Base-by-base conservation (phyloP, 2,797 vertebrate genomes). In the Rachycentron canadum region DNA sequence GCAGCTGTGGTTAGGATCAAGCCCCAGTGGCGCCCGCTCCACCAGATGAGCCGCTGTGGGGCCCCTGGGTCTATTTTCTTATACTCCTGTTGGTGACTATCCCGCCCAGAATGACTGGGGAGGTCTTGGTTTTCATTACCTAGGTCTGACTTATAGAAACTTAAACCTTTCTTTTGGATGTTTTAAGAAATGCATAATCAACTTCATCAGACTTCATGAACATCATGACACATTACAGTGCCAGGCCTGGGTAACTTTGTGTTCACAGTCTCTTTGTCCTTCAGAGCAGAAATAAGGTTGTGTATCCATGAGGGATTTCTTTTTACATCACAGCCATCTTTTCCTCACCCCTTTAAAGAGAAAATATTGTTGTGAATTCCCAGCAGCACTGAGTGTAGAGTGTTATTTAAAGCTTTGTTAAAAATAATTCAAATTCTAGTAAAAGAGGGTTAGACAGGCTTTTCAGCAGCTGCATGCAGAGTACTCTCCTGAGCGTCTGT, bases 391-490 rank as follows among this genome's bases (percentile, higher is more conserved):
- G 59, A 40, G 68, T 36, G 40, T 7, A 13, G 32, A 1, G 16
- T 26, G 65, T 76, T 83, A 85, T 79, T 82, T 73, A 80, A 84
- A 85, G 78, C 55, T 50, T 10, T n/a, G 69, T 66, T 84, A 69
- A 45, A 76, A 75, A 60, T 66, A 76, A 23, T 47, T 36, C 25
- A 36, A 10, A 56, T 26, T 64, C 30, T 26, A 50, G 13, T 38
- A 41, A 28, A 64, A 63, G 60, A 74, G 61, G 62, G 14, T 36
- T 79, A 55, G 56, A 64, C 67, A 12, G 32, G 32, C 43, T 73
- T 69, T 74, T 25, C 17, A 58, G 26, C 58, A 73, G 45, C 62
- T 49, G 57, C 69, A 49, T 7, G 10, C 23, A 12, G 34, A 62
- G 73, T 5, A 40, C 62, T 56, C 49, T 73, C 41, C 52, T 19